Conservation (phyloP, 2,888 invertebrate genomes). For the Teleogryllus oceanicus region DNA sequence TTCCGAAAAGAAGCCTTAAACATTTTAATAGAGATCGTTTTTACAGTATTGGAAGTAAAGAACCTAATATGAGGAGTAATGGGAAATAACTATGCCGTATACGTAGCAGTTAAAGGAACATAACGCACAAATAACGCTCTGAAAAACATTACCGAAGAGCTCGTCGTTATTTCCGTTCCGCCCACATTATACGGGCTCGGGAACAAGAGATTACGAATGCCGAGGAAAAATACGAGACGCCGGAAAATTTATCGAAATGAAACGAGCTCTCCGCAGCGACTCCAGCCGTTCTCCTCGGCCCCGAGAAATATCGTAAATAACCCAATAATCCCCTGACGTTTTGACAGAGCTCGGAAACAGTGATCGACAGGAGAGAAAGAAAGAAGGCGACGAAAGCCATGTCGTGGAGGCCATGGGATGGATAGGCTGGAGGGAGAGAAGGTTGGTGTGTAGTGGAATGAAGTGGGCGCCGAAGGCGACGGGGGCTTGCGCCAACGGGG, state of each 20-base stretch:
- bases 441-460: too few relatives aligned
- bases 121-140: slow-evolving; percentile 5
- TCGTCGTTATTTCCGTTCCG: not conserved
- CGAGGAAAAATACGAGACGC: too few relatives aligned
- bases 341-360: not conserved
- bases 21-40: not conserved
- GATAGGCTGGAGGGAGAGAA: too few relatives aligned
- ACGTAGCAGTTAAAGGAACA: not conserved
- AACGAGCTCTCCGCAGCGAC: too few relatives aligned
- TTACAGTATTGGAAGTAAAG: not conserved
- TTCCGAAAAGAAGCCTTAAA: not conserved
- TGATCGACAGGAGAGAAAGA: not conserved
- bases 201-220: too few relatives aligned
- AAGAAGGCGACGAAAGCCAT: not conserved
- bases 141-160: not conserved
- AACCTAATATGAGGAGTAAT: slow-evolving; percentile 8
- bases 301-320: not conserved
- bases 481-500: too few relatives aligned
- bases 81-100: not conserved
- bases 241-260: too few relatives aligned
- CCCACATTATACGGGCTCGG: too few relatives aligned
- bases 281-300: too few relatives aligned
- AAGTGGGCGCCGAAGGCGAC: too few relatives aligned
- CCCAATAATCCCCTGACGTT: not conserved
- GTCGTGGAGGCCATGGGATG: too few relatives aligned